Evolutionary conservation across 1,140 invertebrate species (phyloP).

Genomic region (Dinoponera quadriceps): DNA sequence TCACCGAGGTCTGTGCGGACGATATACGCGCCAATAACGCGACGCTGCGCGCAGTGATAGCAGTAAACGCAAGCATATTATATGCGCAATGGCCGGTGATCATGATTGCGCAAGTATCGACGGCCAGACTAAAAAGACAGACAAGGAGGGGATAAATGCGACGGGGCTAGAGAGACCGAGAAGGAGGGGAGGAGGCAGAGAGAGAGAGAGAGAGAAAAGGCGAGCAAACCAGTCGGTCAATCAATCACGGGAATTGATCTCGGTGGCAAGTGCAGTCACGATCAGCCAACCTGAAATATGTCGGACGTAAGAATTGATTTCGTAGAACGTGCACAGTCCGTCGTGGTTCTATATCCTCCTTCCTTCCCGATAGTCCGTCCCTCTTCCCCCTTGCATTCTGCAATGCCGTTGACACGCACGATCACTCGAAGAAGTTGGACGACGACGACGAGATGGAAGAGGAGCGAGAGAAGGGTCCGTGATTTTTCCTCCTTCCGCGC

Average conservation of each 20-base stretch:
- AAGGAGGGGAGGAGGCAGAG: neutral
- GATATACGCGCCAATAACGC: slow-evolving; percentile 30
- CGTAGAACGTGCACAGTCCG: slow-evolving; percentile 61
- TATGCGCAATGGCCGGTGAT: slow-evolving; percentile 46
- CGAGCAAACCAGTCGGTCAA: slow-evolving; percentile 57
- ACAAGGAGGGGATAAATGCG: slow-evolving; percentile 21
- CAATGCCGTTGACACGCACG: slow-evolving; percentile 66
- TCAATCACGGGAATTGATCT: slow-evolving; percentile 66
- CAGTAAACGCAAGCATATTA: slow-evolving; percentile 41
- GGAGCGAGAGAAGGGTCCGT: slow-evolving; percentile 47
- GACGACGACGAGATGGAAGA: slow-evolving; percentile 44
- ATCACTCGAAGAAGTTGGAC: slow-evolving; percentile 55
- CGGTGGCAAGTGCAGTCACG: slow-evolving; percentile 66
- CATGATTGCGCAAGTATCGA: slow-evolving; percentile 53
- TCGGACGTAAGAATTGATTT: slow-evolving; percentile 69
- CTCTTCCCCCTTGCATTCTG: slow-evolving; percentile 37
- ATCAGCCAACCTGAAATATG: slow-evolving; percentile 67
- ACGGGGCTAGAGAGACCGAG: neutral
- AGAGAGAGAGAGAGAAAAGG: slow-evolving; percentile 40
- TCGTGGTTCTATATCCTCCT: slow-evolving; percentile 34
- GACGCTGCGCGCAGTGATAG: slow-evolving; percentile 15
- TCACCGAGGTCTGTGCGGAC: slow-evolving; percentile 4
- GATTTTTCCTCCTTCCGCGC: slow-evolving; percentile 64
- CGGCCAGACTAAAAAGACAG: slow-evolving; percentile 28
- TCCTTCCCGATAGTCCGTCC: slow-evolving; percentile 26